Evolutionary conservation across 2,888 invertebrate genomes (phyloP).

Genomic region (Cataglyphis livida): DNA sequence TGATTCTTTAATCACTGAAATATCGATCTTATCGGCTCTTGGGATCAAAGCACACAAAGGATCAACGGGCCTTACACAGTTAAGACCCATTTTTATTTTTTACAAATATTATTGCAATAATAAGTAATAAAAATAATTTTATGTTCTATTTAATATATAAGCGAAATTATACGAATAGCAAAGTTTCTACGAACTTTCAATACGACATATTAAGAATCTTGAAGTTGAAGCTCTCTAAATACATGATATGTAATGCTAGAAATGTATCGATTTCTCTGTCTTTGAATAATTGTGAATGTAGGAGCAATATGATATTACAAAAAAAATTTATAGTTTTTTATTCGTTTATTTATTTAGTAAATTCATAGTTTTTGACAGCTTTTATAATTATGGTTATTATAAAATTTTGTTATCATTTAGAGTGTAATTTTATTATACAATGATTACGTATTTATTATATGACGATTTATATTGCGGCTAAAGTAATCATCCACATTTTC

Average conservation of each 20-base stretch:
- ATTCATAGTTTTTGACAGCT: background rate
- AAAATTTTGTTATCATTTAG: background rate
- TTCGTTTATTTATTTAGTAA: too few species aligned
- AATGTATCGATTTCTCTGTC: background rate
- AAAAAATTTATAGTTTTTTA: background rate
- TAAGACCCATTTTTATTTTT: constrained; percentile 66
- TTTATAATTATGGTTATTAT: background rate
- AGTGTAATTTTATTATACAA: background rate
- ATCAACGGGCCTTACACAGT: constrained; percentile 65
- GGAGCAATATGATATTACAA: background rate
- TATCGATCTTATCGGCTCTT: constrained; percentile 53
- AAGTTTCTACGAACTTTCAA: background rate
- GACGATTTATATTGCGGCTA: background rate
- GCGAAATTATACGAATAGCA: background rate
- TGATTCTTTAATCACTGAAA: constrained; percentile 57
- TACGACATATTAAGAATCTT: constrained; percentile 10
- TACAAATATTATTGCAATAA: background rate
- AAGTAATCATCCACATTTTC: background rate
- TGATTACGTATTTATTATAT: background rate
- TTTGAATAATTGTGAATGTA: background rate
- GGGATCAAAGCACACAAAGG: constrained; percentile 48
- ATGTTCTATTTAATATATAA: background rate
- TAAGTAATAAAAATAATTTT: background rate
- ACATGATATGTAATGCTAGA: background rate
- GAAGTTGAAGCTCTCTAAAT: constrained; percentile 30